Conservation (phyloP, 2,888 invertebrate species). For the Torymus auratus region DNA sequence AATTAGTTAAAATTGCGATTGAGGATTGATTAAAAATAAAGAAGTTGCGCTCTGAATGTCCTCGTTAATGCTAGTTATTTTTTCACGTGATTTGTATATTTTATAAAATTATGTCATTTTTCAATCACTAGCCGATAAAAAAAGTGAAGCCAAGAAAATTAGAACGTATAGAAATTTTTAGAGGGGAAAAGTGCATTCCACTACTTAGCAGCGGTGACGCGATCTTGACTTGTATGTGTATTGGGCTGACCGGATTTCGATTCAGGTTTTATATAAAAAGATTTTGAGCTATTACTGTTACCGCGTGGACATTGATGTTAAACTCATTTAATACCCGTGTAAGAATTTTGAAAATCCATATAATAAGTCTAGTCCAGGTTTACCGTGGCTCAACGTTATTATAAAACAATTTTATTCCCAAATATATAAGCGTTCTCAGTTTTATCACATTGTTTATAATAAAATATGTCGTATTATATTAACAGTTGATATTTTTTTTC, state of each 20-base stretch:
- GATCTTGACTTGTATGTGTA: slow-evolving; percentile 4
- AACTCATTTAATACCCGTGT: too few species aligned
- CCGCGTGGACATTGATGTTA: slow-evolving; percentile 5
- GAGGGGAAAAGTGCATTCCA: slow-evolving; percentile 44
- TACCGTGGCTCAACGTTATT: slow-evolving; percentile 3
- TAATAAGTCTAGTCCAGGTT: slow-evolving; percentile 26
- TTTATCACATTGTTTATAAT: slow-evolving; percentile 12
- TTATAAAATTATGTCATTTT: slow-evolving; percentile 41
- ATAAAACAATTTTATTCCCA: slow-evolving; percentile 38
- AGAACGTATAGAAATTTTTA: slow-evolving; percentile 13
- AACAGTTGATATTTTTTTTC: slow-evolving; percentile 30
- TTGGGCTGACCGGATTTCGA: slow-evolving; percentile 7
- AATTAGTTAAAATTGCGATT: slow-evolving; percentile 9
- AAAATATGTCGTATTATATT: slow-evolving; percentile 14
- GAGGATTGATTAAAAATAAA: background rate
- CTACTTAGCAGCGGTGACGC: slow-evolving; percentile 28
- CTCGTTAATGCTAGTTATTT: slow-evolving; percentile 37
- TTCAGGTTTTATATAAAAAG: slow-evolving; percentile 19
- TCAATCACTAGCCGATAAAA: slow-evolving; percentile 18
- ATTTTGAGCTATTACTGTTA: slow-evolving; percentile 28
- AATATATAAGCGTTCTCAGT: slow-evolving; percentile 33
- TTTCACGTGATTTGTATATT: slow-evolving; percentile 49
- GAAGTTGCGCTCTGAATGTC: background rate
- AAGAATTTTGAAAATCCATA: background rate
- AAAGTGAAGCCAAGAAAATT: slow-evolving; percentile 4